Evolutionary conservation across 1,140 invertebrate genomes (phyloP), one percentile per base, ranked within the genome.

Genomic region (Brachionus koreanus): DNA sequence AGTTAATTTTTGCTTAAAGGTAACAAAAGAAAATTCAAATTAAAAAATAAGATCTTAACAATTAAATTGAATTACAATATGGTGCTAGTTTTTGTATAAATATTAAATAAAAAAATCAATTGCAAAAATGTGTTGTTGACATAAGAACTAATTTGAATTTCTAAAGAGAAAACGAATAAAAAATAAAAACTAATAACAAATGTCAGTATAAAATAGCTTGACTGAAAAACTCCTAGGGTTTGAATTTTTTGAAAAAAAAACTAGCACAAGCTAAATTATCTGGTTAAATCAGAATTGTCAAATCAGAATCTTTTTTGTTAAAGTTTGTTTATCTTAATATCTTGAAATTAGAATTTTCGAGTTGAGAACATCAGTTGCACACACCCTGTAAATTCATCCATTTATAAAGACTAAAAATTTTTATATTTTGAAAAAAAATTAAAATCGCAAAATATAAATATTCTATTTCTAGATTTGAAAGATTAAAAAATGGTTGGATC

Each of bases 261-360:
- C n/a, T 57, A 19, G 49, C 16, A 57, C 49, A 57, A 57, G 5
- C 19, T 57, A 23, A 57, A 25, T 19, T 57, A 57, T 57, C 49
- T 57, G 49, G 49, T 57, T 57, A 57, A 19, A 57, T 19, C 7
- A n/a, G n/a, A n/a, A 57, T 57, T 57, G 49, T 57, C 19, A 57
- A 57, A 25, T 57, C 16, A 57, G 12, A 42, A 10, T 19, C 19
- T 57, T 57, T 19, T 57, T 19, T 19, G 19, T 57, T 19, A 57
- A 65, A 37, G 63, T 65, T 65, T 65, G 63, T 65, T 65, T 65
- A 65, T 65, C 63, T 65, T 35, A 33, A 33, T 65, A 65, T 65
- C 63, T 65, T 65, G 63, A 65, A 65, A 33, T n/a, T 65, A 65
- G 63, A 65, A 65, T 37, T 65, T 65, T 65, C 33, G 13, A 65